Evolutionary conservation across 2,113 vertebrate species (phyloP), one percentile per base, ranked within the genome.

Genomic region (Cettia cetti): DNA sequence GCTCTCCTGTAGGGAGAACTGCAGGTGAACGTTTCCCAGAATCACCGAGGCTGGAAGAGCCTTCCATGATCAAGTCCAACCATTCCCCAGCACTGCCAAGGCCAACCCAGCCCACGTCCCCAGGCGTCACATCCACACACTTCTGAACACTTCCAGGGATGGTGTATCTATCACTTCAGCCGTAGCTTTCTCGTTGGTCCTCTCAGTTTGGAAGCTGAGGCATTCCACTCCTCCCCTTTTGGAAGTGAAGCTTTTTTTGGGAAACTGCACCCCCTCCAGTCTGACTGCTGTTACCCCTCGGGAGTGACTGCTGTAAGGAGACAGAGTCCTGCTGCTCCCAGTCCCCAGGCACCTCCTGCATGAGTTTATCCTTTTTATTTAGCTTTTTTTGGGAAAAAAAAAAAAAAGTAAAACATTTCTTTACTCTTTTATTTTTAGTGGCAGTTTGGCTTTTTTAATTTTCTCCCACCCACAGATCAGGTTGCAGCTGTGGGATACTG

Each of bases 401-500:
- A 13, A 14, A 47, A 49, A 37, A 68, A 90, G 52, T 92, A 19
- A 56, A 64, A 22, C 69, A 80, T 91, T 93, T 79, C 53, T 97
- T 95, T 86, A 85, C 89, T 97, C 92, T 97, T 93, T 96, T 20
- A 40, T 96, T 97, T 96, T 96, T 95, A 86, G 96, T 96, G 88
- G 96, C 94, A 95, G 96, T 97, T 98, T 97, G 95, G 95, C 94
- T 97, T 61, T 86, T 93, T 97, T 94, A 86, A 97, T 96, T 97
- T 98, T 98, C 97, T 98, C 98, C 98, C 97, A 82, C 98, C 97
- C 98, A 97, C 98, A 99, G 99, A 99, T 99, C 98, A 98, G 99
- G 98, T 98, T 99, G 98, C 99, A 99, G 98, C 98, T 99, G 97
- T 99, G 99, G 99, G 99, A 99, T 98, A 99, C 99, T 69, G 99